Evolutionary conservation across 2,797 vertebrate genomes (phyloP).

Genomic region (Dipus sagitta): DNA sequence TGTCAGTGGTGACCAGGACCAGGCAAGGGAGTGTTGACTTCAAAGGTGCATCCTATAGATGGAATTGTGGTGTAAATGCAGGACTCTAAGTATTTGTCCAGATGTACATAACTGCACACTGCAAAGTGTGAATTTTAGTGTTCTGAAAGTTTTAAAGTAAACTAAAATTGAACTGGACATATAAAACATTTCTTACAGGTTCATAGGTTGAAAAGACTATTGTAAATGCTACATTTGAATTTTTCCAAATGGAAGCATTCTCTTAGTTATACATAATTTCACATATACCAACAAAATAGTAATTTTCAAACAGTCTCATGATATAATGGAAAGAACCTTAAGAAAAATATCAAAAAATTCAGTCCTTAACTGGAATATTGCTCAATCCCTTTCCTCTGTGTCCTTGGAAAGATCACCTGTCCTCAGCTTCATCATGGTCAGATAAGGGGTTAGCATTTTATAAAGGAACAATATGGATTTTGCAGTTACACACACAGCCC

Average conservation of each 20-base stretch:
- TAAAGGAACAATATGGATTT: slow-evolving; percentile 3
- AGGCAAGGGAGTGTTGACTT: background rate
- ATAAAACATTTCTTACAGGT: background rate
- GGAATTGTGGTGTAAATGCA: background rate
- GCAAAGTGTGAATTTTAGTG: background rate
- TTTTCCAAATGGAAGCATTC: background rate
- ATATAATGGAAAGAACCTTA: background rate
- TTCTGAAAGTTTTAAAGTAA: background rate
- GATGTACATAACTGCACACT: background rate
- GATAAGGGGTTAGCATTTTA: background rate
- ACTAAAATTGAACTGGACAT: background rate
- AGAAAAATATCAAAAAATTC: background rate
- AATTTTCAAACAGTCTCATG: background rate
- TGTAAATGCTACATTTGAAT: slow-evolving; percentile 1
- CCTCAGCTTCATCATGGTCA: background rate
- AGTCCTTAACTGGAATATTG: background rate
- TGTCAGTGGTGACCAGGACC: background rate
- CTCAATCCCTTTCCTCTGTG: background rate
- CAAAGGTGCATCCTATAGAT: background rate
- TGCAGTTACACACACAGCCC: background rate
- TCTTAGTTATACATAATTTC: background rate
- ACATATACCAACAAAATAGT: background rate
- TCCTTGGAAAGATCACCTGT: background rate
- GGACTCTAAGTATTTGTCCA: background rate
- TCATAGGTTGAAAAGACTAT: background rate